A percentile compares a stretch with the other conserved stretches of the same genome.
These are phyloP conservation scores for Stenotaenia linearis DNA, from an alignment of 2,888 invertebrate genomes.

Conservation along the genomic window DNA sequence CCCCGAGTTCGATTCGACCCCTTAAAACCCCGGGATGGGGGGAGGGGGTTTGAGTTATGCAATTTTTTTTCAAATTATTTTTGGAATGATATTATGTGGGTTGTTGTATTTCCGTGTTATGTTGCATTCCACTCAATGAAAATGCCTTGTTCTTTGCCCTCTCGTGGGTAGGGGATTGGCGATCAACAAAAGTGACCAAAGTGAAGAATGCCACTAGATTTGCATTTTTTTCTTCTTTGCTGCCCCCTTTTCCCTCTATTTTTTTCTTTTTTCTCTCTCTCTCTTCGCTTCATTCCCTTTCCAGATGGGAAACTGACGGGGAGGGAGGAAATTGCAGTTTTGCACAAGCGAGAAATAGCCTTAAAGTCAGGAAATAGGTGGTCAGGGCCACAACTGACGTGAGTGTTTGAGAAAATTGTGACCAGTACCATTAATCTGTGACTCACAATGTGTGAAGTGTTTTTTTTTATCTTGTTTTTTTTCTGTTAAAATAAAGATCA, in stretches of 20 bases:
- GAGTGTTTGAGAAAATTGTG: constrained; percentile 16
- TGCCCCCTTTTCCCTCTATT: neutral
- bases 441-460: neutral
- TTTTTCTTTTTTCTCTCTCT: neutral
- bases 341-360: neutral
- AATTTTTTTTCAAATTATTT: neutral
- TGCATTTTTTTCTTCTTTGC: neutral
- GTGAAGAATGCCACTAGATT: neutral
- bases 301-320: neutral
- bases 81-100: neutral
- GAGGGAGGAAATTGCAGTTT: constrained; percentile 11
- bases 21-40: neutral
- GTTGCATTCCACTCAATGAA: neutral
- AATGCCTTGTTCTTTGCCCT: neutral
- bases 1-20: neutral
- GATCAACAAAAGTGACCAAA: neutral
- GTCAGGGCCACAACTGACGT: neutral
- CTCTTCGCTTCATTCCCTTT: neutral
- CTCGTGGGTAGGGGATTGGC: neutral
- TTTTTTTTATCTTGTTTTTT: neutral
- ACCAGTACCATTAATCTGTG: constrained; percentile 9
- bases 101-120: neutral
- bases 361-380: constrained; percentile 15
- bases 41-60: neutral
- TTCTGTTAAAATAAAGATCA: neutral